phyloP scores from a whole-genome alignment of 2,113 vertebrate species.

The Myotis yumanensis region DNA sequence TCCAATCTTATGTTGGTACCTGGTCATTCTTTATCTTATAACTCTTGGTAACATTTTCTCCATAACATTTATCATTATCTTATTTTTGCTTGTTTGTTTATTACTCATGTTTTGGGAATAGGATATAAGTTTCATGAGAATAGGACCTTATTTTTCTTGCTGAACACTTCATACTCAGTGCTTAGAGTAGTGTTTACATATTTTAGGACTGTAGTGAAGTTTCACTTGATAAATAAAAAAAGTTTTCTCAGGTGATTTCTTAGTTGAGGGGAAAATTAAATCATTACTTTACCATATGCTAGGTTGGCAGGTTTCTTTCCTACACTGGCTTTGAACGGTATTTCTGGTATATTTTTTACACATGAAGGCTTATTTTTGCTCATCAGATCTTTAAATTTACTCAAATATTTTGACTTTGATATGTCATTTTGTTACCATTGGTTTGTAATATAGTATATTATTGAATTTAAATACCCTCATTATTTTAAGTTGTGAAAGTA shows the following conservation, averaged over 20 bases:
- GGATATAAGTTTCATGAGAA: background rate
- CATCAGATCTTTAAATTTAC: background rate
- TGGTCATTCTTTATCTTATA: background rate
- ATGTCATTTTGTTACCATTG: background rate
- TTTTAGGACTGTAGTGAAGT: background rate
- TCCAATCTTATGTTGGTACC: background rate
- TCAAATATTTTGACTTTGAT: background rate
- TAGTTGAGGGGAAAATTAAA: background rate
- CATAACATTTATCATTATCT: background rate
- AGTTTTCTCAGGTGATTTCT: background rate
- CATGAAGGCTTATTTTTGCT: background rate
- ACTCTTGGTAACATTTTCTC: conserved; percentile 11
- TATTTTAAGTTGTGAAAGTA: conserved; percentile 31
- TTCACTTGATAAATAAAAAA: conserved; percentile 27
- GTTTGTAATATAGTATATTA: background rate
- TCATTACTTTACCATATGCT: background rate
- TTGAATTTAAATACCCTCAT: background rate
- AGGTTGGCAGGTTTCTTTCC: conserved; percentile 35
- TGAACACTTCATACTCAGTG: background rate
- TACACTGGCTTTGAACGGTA: background rate
- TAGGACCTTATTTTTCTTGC: conserved; percentile 20
- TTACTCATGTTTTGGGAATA: background rate
- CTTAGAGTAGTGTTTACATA: background rate
- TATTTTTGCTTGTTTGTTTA: conserved; percentile 36
- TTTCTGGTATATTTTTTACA: conserved; percentile 24